phyloP scores from a whole-genome alignment of 2,113 vertebrate species.

The Larimichthys crocea region DNA sequence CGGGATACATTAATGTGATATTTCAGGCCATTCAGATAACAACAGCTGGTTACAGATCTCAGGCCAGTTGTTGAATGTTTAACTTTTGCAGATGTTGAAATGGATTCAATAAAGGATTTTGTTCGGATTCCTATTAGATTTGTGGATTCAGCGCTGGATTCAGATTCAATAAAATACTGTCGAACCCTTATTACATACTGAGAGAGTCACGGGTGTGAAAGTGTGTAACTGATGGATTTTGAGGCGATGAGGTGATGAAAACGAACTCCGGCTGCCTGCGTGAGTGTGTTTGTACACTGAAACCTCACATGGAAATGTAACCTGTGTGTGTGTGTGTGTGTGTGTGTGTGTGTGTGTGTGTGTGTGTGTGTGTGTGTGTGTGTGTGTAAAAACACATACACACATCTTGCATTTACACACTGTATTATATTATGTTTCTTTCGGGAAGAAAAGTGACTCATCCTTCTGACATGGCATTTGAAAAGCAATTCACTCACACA shows the following conservation, averaged over 20 bases:
- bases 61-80: not conserved
- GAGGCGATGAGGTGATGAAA: constrained; percentile 32
- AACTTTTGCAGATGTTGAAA: constrained; percentile 6
- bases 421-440: constrained; percentile 41
- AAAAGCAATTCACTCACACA: constrained; percentile 41
- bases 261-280: not conserved
- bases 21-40: too few species aligned
- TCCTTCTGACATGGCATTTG: constrained; percentile 42
- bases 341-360: not conserved
- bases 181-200: not conserved
- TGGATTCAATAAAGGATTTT: not conserved
- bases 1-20: too few species aligned
- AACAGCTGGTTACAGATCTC: not conserved
- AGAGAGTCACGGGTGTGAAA: constrained; percentile 37
- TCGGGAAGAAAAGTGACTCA: constrained; percentile 60
- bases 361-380: not conserved
- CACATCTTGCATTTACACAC: constrained; percentile 18
- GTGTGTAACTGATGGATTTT: constrained; percentile 19
- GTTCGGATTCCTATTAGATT: not conserved
- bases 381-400: not conserved
- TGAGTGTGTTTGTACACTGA: constrained; percentile 18
- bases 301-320: constrained; percentile 46
- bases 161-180: not conserved
- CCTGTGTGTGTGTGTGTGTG: constrained; percentile 5
- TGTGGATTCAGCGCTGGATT: not conserved